These are phyloP conservation scores for Chelonoidis abingdonii DNA, from an alignment of 2,113 vertebrate genomes.

Conservation along the genomic window DNA sequence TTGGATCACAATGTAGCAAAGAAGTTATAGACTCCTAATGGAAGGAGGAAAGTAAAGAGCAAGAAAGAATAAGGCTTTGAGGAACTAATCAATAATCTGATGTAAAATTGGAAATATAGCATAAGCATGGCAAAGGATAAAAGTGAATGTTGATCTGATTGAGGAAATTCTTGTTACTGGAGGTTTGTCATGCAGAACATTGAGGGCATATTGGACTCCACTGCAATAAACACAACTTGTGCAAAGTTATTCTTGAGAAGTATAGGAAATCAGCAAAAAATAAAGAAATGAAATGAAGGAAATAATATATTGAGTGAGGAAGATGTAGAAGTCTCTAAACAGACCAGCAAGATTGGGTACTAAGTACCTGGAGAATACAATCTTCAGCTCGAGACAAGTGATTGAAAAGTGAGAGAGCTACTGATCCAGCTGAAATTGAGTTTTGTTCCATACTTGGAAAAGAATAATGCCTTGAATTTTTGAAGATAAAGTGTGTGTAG, in stretches of 20 bases:
- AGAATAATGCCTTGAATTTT: background rate
- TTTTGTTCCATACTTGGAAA: background rate
- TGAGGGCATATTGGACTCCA: conserved; percentile 2
- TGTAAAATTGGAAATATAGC: background rate
- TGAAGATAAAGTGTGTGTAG: background rate
- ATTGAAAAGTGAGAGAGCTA: background rate
- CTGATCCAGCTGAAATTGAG: background rate
- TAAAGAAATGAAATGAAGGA: background rate
- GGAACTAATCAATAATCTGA: background rate
- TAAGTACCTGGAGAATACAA: background rate
- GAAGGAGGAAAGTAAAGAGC: background rate
- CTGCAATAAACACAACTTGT: background rate
- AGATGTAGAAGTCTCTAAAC: background rate
- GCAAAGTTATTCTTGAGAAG: background rate
- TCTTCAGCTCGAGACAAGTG: background rate
- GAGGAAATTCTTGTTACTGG: background rate
- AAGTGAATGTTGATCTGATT: background rate
- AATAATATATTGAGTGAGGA: background rate
- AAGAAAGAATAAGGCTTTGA: background rate
- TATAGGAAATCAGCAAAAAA: background rate
- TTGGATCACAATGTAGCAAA: background rate
- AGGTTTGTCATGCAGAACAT: background rate
- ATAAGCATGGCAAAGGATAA: background rate
- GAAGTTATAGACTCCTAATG: background rate
- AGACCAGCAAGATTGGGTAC: background rate